Percentiles rank a stretch among this genome's conserved stretches.
Conservation (phyloP, 2,888 invertebrate genomes). For the Cremastinae sp. region DNA sequence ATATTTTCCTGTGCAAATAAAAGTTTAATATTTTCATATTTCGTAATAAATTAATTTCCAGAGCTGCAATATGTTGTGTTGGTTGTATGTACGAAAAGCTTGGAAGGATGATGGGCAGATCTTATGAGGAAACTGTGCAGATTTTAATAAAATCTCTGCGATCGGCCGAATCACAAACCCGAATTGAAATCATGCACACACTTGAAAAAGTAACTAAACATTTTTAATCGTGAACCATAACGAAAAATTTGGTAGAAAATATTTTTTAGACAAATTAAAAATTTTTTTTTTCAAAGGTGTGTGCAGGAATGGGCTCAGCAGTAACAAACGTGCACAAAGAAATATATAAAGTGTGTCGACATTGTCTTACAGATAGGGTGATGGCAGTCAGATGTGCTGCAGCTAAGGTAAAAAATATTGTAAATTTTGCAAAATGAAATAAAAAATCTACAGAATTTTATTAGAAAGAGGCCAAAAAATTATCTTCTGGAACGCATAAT, state of each 20-base stretch:
- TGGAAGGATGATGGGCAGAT: slow-evolving; percentile 99
- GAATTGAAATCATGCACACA: slow-evolving; percentile 98
- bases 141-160: slow-evolving; percentile 94
- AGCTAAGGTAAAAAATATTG: slow-evolving; percentile 83
- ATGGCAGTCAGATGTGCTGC: slow-evolving; percentile 96
- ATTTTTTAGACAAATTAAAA: background rate
- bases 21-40: slow-evolving; percentile 1
- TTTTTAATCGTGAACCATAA: background rate
- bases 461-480: background rate
- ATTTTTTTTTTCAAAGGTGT: slow-evolving; percentile 82
- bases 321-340: slow-evolving; percentile 93
- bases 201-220: slow-evolving; percentile 96
- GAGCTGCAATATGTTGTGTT: slow-evolving; percentile 96
- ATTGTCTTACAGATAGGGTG: slow-evolving; percentile 94
- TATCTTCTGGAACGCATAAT: background rate
- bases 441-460: background rate
- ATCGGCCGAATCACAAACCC: slow-evolving; percentile 96
- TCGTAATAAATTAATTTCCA: slow-evolving; percentile 78
- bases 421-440: background rate
- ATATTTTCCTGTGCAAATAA: background rate
- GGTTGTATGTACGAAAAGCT: slow-evolving; percentile 99
- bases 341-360: slow-evolving; percentile 94
- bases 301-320: slow-evolving; percentile 96
- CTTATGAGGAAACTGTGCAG: slow-evolving; percentile 98
- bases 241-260: background rate